phyloP scores from a whole-genome alignment of 2,113 vertebrate species.

The Ardeotis arabs region DNA sequence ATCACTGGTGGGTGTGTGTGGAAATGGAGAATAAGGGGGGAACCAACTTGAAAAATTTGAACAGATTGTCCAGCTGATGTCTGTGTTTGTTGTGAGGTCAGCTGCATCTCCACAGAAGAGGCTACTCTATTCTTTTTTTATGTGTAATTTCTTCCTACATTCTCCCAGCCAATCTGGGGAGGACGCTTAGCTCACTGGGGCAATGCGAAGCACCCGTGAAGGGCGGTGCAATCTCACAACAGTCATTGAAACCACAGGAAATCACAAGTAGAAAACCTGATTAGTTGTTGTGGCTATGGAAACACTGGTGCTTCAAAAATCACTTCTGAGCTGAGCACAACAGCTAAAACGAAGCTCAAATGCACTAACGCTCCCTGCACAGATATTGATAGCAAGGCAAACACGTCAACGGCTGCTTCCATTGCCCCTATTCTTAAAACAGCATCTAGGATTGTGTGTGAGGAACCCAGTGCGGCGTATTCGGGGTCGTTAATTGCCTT shows the following conservation, averaged over 20 bases:
- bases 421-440: neutral
- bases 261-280: neutral
- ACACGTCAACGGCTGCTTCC: neutral
- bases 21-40: neutral
- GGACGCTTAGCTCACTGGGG: neutral
- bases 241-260: neutral
- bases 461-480: neutral
- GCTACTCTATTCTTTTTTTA: neutral
- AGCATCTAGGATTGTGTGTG: neutral
- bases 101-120: neutral
- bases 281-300: neutral
- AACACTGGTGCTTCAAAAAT: neutral
- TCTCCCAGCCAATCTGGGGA: neutral
- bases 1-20: rapidly evolving
- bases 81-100: neutral
- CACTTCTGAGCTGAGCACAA: neutral
- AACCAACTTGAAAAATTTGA: neutral
- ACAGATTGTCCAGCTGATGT: neutral
- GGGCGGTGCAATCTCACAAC: neutral
- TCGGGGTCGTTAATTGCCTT: neutral
- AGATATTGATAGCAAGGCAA: neutral
- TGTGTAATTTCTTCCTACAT: neutral
- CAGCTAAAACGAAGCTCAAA: neutral
- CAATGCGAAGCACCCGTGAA: neutral
- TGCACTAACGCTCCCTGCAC: neutral